phyloP scores from a whole-genome alignment of 2,113 vertebrate genomes.

The Periophthalmus modestus region DNA sequence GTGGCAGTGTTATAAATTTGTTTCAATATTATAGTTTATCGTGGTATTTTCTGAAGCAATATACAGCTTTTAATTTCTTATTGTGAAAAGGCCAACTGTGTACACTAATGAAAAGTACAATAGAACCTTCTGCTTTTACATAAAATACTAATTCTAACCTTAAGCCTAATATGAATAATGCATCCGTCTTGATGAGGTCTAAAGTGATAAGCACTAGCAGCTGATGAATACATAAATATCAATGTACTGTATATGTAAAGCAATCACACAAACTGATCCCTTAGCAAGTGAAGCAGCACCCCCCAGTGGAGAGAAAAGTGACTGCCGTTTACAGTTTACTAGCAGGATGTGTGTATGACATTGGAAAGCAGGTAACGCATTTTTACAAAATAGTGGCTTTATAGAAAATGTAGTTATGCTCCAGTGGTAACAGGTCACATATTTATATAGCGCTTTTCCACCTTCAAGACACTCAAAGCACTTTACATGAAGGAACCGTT shows the following conservation, averaged over 20 bases:
- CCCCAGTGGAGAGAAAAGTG: conserved; percentile 23
- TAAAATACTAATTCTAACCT: background rate
- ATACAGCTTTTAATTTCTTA: no score
- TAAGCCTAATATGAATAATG: background rate
- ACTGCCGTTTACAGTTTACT: background rate
- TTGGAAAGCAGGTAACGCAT: no score
- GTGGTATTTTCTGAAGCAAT: no score
- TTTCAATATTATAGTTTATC: no score
- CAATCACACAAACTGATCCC: background rate
- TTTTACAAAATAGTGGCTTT: background rate
- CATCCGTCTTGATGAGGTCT: background rate
- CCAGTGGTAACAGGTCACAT: no score
- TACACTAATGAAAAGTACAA: background rate
- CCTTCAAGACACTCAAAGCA: no score
- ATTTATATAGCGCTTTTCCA: no score
- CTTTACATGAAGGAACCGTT: no score
- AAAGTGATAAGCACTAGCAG: background rate
- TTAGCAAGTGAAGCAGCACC: conserved; percentile 20
- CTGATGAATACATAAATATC: background rate
- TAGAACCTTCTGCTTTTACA: background rate
- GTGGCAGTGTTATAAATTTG: no score
- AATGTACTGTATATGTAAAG: background rate
- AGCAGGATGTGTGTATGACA: no score
- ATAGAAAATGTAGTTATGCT: no score
- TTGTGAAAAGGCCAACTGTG: background rate